Conservation (phyloP, 2,113 vertebrate species). For the Psephotus haematonotus region DNA sequence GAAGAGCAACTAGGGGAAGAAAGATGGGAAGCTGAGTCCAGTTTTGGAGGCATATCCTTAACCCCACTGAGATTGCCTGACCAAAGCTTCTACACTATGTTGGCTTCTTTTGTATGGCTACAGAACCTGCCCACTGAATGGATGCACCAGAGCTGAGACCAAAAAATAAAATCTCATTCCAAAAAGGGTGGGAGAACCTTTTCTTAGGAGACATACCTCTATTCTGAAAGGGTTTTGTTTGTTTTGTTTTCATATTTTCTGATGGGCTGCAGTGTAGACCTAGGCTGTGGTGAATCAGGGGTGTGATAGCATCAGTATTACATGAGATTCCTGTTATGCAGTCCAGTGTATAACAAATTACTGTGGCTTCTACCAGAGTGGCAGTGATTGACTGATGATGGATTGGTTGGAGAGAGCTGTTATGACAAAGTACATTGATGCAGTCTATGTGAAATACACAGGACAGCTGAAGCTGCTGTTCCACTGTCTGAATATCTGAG, state of each 20-base stretch:
- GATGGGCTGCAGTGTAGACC: background rate
- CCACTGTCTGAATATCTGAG: background rate
- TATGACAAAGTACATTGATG: background rate
- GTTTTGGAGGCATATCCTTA: background rate
- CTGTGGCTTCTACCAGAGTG: background rate
- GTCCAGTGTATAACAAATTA: background rate
- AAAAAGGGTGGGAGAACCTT: background rate
- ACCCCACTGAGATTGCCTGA: background rate
- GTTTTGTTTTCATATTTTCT: background rate
- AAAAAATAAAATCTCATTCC: background rate
- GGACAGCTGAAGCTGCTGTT: background rate
- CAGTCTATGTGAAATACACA: background rate
- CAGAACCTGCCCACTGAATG: background rate
- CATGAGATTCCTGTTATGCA: background rate
- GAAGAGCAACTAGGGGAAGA: rapidly evolving
- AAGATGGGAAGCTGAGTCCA: background rate
- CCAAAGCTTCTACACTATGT: background rate
- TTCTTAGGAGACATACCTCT: background rate
- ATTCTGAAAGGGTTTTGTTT: background rate
- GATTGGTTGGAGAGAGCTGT: background rate
- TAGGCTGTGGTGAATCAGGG: background rate
- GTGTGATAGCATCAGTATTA: background rate
- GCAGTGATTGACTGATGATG: background rate
- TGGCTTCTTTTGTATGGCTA: background rate
- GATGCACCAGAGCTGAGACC: background rate